phyloP scores from a whole-genome alignment of 2,888 invertebrate genomes.

The Trachelus stipa region DNA sequence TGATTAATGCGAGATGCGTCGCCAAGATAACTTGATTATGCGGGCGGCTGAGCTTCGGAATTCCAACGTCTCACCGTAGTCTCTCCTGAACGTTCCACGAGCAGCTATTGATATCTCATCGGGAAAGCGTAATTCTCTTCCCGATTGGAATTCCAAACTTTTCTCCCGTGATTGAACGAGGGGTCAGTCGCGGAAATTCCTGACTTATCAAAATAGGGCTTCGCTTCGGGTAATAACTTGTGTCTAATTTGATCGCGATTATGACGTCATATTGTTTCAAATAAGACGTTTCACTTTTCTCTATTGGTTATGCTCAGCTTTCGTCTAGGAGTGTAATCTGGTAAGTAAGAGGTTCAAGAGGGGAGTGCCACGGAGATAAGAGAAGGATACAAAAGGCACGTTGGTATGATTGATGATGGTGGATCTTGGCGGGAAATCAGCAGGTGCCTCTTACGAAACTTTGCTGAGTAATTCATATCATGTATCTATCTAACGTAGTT shows the following conservation, averaged over 20 bases:
- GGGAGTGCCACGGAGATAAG: slow-evolving; percentile 22
- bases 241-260: neutral
- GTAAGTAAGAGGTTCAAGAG: neutral
- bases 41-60: slow-evolving; percentile 32
- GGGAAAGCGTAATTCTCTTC: neutral
- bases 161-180: neutral
- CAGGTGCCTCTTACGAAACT: slow-evolving; percentile 49
- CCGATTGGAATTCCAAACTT: neutral
- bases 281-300: neutral
- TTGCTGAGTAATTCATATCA: slow-evolving; percentile 54
- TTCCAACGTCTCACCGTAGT: neutral
- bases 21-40: slow-evolving; percentile 59
- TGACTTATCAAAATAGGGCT: neutral
- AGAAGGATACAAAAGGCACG: slow-evolving; percentile 29
- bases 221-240: neutral
- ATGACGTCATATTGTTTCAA: neutral
- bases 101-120: neutral
- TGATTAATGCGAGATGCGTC: slow-evolving; percentile 58
- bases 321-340: neutral
- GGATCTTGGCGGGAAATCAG: slow-evolving; percentile 52
- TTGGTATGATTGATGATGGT: slow-evolving; percentile 52
- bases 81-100: neutral
- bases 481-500: slow-evolving; percentile 27
- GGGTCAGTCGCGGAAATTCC: neutral
- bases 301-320: neutral